Conservation (phyloP, 2,888 invertebrate species). For the Helicoverpa assulta region DNA sequence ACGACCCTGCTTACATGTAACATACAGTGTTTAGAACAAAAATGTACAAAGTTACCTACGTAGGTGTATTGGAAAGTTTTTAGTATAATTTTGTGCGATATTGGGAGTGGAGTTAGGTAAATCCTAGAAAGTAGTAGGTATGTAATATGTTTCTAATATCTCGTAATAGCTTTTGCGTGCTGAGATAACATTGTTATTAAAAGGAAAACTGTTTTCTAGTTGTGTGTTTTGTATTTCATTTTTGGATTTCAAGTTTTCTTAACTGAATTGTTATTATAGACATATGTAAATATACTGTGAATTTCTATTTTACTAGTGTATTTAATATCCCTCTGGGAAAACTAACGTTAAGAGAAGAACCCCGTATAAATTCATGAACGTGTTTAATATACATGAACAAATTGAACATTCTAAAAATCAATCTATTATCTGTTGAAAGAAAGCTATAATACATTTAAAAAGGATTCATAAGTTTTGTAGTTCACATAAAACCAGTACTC, state of each 20-base stretch:
- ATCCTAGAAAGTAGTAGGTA: conserved; percentile 25
- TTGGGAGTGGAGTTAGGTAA: conserved; percentile 26
- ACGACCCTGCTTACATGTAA: conserved; percentile 47
- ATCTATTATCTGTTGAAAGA: too few species aligned
- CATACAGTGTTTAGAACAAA: conserved; percentile 46
- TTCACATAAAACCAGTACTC: background rate
- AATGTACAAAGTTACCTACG: conserved; percentile 34
- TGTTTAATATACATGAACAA: too few species aligned
- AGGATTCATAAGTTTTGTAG: too few species aligned
- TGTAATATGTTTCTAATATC: conserved; percentile 26
- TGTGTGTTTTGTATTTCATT: conserved; percentile 2
- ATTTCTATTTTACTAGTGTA: background rate
- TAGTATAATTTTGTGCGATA: conserved; percentile 40
- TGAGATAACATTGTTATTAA: conserved; percentile 20
- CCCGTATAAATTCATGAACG: too few species aligned
- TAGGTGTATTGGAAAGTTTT: conserved; percentile 30
- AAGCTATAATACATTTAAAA: too few species aligned
- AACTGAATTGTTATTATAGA: conserved; percentile 1
- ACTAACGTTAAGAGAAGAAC: too few species aligned
- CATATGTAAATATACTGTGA: background rate
- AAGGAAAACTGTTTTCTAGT: conserved; percentile 9
- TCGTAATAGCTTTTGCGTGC: conserved; percentile 31
- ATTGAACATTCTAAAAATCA: too few species aligned
- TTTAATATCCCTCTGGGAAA: background rate
- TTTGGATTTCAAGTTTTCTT: conserved; percentile 4